These are phyloP conservation scores for Pterostichus niger DNA, from an alignment of 2,888 invertebrate genomes.

Conservation along the genomic window DNA sequence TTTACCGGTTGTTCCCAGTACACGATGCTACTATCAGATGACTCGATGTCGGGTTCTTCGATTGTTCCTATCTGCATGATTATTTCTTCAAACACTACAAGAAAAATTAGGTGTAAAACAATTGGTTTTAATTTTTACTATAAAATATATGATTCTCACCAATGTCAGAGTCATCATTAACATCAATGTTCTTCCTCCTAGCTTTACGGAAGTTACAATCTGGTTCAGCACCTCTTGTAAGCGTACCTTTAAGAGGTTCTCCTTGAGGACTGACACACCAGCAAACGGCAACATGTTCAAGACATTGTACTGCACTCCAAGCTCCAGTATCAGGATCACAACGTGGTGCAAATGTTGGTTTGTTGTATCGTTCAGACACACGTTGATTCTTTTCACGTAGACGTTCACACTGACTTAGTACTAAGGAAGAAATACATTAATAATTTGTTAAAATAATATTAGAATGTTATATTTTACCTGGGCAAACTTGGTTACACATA, in stretches of 20 bases:
- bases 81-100: constrained; percentile 83
- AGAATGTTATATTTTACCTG: constrained; percentile 78
- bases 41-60: constrained; percentile 78
- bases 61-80: constrained; percentile 82
- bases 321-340: constrained; percentile 86
- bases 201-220: constrained; percentile 90
- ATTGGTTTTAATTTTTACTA: not conserved
- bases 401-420: constrained; percentile 89
- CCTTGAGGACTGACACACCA: constrained; percentile 93
- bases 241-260: constrained; percentile 88
- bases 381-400: constrained; percentile 88
- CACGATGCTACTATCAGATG: constrained; percentile 69
- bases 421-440: constrained; percentile 74
- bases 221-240: constrained; percentile 87
- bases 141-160: constrained; percentile 73
- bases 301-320: constrained; percentile 91
- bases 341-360: constrained; percentile 87
- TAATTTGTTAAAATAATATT: not conserved
- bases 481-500: constrained; percentile 90
- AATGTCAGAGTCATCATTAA: constrained; percentile 78
- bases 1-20: constrained; percentile 72
- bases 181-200: constrained; percentile 78
- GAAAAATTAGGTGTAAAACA: not conserved
- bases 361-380: constrained; percentile 85
- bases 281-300: constrained; percentile 88